phyloP scores from a whole-genome alignment of 2,113 vertebrate species.

The Parus major region DNA sequence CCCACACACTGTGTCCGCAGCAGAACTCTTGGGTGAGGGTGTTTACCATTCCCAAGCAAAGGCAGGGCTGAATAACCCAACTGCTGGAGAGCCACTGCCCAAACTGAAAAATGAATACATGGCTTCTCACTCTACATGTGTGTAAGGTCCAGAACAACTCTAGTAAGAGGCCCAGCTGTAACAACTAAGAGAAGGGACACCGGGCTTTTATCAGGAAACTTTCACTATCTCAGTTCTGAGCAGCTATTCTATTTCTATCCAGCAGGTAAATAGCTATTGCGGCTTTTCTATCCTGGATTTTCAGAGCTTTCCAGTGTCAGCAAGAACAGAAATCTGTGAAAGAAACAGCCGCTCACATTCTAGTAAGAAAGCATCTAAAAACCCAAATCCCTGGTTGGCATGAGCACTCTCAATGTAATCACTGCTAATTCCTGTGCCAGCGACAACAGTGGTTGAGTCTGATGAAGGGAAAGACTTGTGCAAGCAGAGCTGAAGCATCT shows the following conservation, averaged over 20 bases:
- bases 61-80: neutral
- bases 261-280: neutral
- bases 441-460: neutral
- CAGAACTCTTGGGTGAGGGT: neutral
- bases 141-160: neutral
- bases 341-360: neutral
- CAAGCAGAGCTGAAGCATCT: constrained; percentile 15
- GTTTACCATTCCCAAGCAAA: neutral
- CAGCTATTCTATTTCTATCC: neutral
- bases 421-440: neutral
- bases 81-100: neutral
- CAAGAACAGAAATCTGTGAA: neutral
- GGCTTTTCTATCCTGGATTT: neutral
- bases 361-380: neutral
- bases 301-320: neutral
- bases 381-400: neutral
- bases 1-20: neutral
- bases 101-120: neutral
- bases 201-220: neutral
- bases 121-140: neutral
- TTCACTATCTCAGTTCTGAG: neutral
- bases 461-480: neutral
- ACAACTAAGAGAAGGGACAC: neutral
- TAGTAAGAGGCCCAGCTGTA: neutral
- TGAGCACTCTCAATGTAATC: neutral